Evolutionary conservation across 2,888 invertebrate species (phyloP), one percentile per base, ranked within the genome.

Genomic region (Cantharis rufa): DNA sequence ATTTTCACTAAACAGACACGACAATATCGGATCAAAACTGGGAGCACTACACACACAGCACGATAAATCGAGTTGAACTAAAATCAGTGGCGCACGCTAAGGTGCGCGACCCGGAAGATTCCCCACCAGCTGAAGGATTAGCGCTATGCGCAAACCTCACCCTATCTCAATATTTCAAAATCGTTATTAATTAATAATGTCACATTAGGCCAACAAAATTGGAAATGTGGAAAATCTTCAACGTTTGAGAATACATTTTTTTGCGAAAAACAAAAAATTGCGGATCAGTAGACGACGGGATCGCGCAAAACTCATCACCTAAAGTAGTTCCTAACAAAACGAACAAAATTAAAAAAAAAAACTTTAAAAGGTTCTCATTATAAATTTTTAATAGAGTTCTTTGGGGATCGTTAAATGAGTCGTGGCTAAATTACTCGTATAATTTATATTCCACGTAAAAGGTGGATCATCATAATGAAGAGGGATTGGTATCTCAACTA

Each of bases 101-200:
- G 77, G 77, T 77, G 77, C 74, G 77, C 77, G 77, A 77, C 77
- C 77, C 77, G 77, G 77, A 77, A 77, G 77, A 75, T 74, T 77
- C 77, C 77, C 77, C 77, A 66, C 77, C 77, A 77, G 48, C 61
- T 32, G 62, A 70, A 77, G 24, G 64, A 66, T 24, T 24, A 24
- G 64, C 64, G 64, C 64, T 66, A 66, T 66, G 64, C 64, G 64
- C 64, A 21, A 66, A 66, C 64, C 64, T 66, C 64, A 66, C 64
- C 64, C 64, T 66, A 66, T 66, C 64, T 66, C 64, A 66, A 66
- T 24, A 66, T 24, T 66, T 66, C 24, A 66, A 66, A 48, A 48
- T 48, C 48, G 48, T 48, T 48, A 48, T 48, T n/a, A 48, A 48
- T 48, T 48, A 48, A 24, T 24, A 24, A 48, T 48, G 48, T 48